Conservation (phyloP, 1,140 invertebrate species). For the Drosophila seguyi region DNA sequence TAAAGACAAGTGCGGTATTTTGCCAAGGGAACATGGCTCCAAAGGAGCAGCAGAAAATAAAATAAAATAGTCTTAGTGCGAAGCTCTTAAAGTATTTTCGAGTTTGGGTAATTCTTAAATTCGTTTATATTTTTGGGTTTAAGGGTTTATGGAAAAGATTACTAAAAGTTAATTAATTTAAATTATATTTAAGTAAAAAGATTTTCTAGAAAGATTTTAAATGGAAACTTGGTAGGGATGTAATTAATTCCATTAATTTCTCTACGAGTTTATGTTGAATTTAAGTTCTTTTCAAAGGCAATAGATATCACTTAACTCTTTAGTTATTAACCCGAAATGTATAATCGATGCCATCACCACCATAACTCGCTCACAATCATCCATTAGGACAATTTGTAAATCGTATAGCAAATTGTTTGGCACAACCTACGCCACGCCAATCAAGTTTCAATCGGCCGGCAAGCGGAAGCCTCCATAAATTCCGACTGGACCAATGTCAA, state of each 20-base stretch:
- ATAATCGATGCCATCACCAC: not conserved
- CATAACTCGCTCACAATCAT: not conserved
- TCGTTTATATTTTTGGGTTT: no score
- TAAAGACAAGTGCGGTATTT: not conserved
- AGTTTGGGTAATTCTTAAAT: no score
- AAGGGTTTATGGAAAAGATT: no score
- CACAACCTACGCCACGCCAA: slow-evolving; percentile 46
- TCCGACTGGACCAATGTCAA: slow-evolving; percentile 34
- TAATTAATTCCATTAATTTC: no score
- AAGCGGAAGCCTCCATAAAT: slow-evolving; percentile 43
- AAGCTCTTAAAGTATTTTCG: not conserved
- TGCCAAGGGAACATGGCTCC: not conserved
- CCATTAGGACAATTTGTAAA: slow-evolving; percentile 25
- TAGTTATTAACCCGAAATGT: not conserved
- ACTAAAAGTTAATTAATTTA: no score
- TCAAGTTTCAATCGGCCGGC: slow-evolving; percentile 32
- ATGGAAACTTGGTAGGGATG: no score
- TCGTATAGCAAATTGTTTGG: slow-evolving; percentile 16
- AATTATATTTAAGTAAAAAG: no score
- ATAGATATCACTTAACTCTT: no score
- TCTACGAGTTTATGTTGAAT: no score
- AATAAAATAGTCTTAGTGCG: not conserved
- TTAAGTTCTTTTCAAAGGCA: no score
- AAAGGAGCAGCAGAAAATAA: slow-evolving; percentile 1
- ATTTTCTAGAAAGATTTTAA: no score